Evolutionary conservation across 2,888 invertebrate genomes (phyloP), one percentile per base, ranked within the genome.

Genomic region (Drosophila colorata): DNA sequence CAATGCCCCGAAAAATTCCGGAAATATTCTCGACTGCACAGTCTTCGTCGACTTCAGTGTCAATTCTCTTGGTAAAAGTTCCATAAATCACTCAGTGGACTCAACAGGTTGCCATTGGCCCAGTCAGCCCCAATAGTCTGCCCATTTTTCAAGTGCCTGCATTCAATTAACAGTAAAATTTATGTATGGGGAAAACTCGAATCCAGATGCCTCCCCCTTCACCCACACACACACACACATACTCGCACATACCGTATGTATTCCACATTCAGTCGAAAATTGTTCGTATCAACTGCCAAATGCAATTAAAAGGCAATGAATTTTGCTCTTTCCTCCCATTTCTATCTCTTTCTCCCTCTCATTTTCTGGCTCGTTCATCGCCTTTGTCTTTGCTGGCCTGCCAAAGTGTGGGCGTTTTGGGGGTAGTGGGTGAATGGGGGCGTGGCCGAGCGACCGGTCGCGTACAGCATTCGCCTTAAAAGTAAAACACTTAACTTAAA

Each of bases 271-370:
- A 69, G 61, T 63, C 51, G 65, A 74, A 74, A 77, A 77, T 77
- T 77, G 73, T 74, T 78, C 74, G 85, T 43, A 80, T 84, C 68
- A 73, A 69, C 81, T 88, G 85, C 85, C 88, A 85, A 77, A 74
- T 86, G 87, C 89, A 87, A 87, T 87, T 87, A 87, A 89, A 87
- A 87, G 83, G 83, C 87, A 79, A 89, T 87, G 87, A 87, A 86
- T 89, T 85, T 75, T 72, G 69, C 59, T 66, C 78, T 40, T 57
- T 59, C 41, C 40, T 40, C 28, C 20, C 35, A 33, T 14, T 28
- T 13, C 25, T 0, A 33, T 53, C 43, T n/a, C 38, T 20, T 4
- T 20, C 20, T 1, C 40, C 41, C 40, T 18, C 25, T 18, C 37
- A 11, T 33, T 28, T 23, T 31, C 9, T 5, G 2, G 35, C 11